A percentile compares a stretch with the other conserved stretches of the same genome.
These are phyloP conservation scores for Urechis unicinctus DNA, from an alignment of 2,888 invertebrate genomes.

Conservation along the genomic window DNA sequence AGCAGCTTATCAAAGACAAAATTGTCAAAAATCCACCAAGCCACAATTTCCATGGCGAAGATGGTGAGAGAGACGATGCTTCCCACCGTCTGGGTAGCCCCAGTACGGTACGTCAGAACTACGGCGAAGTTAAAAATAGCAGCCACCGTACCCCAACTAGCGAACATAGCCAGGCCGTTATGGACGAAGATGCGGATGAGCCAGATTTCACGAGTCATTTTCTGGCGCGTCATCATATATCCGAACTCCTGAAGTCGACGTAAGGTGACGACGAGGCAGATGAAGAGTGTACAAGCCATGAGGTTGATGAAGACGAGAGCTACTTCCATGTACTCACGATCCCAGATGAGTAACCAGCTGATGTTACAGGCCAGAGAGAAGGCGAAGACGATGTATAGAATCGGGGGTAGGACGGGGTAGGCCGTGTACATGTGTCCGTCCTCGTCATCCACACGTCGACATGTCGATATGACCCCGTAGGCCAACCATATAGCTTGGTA, in stretches of 20 bases:
- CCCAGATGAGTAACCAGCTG: slow-evolving; percentile 36
- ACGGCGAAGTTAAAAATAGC: slow-evolving; percentile 34
- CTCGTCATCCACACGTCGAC: slow-evolving; percentile 22
- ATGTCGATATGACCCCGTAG: slow-evolving; percentile 28
- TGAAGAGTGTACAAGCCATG: slow-evolving; percentile 18
- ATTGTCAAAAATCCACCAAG: slow-evolving; percentile 30
- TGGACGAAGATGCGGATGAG: slow-evolving; percentile 33
- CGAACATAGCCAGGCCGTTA: slow-evolving; percentile 37
- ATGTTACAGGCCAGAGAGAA: slow-evolving; percentile 27
- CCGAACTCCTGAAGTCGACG: slow-evolving; percentile 22
- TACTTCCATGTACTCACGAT: slow-evolving; percentile 25
- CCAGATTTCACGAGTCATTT: slow-evolving; percentile 31
- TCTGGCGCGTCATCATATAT: slow-evolving; percentile 21
- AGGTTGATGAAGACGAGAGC: slow-evolving; percentile 15
- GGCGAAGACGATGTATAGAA: slow-evolving; percentile 24
- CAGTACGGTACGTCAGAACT: slow-evolving; percentile 22
- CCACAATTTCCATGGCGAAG: slow-evolving; percentile 24
- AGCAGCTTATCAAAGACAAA: slow-evolving; percentile 32
- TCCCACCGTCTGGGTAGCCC: slow-evolving; percentile 11
- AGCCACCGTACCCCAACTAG: slow-evolving; percentile 37
- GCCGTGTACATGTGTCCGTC: slow-evolving; percentile 27
- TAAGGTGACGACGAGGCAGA: slow-evolving; percentile 26
- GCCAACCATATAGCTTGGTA: slow-evolving; percentile 34
- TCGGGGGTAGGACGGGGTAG: slow-evolving; percentile 26
- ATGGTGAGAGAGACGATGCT: slow-evolving; percentile 28